Base-by-base conservation (phyloP, 2,888 invertebrate species). In the Aspidiotus destructor region DNA sequence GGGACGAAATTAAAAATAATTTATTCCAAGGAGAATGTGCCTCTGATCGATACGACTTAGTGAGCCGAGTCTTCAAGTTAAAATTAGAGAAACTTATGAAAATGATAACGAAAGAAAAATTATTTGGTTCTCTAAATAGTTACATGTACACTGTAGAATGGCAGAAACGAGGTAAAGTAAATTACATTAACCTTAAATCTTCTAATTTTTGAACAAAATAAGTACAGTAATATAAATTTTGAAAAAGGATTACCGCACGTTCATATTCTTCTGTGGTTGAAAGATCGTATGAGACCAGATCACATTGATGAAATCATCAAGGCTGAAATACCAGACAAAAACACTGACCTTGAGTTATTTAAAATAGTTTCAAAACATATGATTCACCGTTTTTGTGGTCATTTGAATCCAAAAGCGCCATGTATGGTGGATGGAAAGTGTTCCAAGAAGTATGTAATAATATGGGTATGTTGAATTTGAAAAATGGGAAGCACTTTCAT, bases 251-350 rank as follows among this genome's bases (percentile, higher is more conserved):
- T 74, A 62, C 74, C 74, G 10, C 74, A 75, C 70, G 75, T 73
- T 28, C 75, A 74, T 62, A 74, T 74, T 71, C 58, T 77, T 16
- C 44, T 75, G 15, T 73, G 74, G 74, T 54, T 75, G 13, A 15
- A 72, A n/a, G 52, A 69, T 71, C 72, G 70, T 70, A 72, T 74
- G 13, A 61, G 15, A n/a, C 70, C 73, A 16, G 70, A 72, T 52
- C 41, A 71, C 44, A 74, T 73, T 57, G 77, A 79, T 70, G 41
- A 72, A 7, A 42, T 77, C 6, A 76, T 79, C 7, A 68, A 62
- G 48, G 71, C 72, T 11, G 71, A 70, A 62, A 68, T 76, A 70
- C 75, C 75, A 48, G 72, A 75, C 74, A 70, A 62, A 10, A 44
- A 70, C 7, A 70, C 41, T n/a, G 75, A 77, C 72, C 74, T 69